Percentiles rank a stretch among this genome's conserved stretches.
Evolutionary conservation across 2,797 vertebrate genomes (phyloP).

Genomic region (Notoglanidium macrostoma): DNA sequence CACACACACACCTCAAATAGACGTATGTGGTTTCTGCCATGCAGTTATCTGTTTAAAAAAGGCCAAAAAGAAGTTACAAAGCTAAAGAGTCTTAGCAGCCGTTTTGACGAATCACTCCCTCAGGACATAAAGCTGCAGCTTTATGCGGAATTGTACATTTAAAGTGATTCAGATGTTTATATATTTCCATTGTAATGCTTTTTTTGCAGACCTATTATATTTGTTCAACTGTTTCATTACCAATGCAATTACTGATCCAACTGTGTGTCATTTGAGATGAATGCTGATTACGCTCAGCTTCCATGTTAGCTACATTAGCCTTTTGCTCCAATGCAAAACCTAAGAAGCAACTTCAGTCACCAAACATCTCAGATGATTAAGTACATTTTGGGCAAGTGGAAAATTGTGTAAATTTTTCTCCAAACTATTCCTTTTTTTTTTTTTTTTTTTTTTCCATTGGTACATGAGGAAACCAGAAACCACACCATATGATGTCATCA

Average conservation of each 20-base stretch:
- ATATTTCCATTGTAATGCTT: neutral
- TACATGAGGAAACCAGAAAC: constrained; percentile 38
- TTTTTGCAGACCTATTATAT: neutral
- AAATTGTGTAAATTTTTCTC: neutral
- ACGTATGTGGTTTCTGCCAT: neutral
- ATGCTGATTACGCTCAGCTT: neutral
- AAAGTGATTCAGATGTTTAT: neutral
- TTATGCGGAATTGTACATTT: constrained; percentile 11
- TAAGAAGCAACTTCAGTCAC: neutral
- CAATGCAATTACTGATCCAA: neutral
- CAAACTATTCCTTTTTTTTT: constrained; percentile 20
- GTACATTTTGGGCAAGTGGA: neutral
- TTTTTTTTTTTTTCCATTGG: constrained; percentile 41
- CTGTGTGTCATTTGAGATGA: neutral
- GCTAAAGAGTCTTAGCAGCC: neutral
- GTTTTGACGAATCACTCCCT: neutral
- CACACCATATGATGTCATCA: constrained; percentile 21
- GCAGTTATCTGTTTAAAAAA: neutral
- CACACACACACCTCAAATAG: neutral
- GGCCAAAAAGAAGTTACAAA: neutral
- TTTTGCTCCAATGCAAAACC: neutral
- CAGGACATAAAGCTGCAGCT: constrained; percentile 1
- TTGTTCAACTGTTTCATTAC: neutral
- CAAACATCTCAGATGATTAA: neutral
- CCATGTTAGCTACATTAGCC: neutral